Evolutionary conservation across 1,140 invertebrate species (phyloP), one percentile per base, ranked within the genome.

Genomic region (Dendroctonus valens): DNA sequence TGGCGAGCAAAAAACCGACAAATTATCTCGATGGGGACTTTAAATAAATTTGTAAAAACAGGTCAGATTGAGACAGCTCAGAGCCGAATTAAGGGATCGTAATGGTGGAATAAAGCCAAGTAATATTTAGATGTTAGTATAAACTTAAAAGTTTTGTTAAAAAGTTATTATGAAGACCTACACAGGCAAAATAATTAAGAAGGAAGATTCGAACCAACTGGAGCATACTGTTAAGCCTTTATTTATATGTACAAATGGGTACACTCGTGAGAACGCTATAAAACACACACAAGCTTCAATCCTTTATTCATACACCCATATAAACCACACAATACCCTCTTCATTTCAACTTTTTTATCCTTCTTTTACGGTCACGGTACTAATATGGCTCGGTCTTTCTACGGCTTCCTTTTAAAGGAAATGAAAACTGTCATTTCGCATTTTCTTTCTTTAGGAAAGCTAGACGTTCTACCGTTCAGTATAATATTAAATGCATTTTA

Each of bases 391-490:
- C 40, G 42, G 12, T 46, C 12, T 12, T 46, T 46, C 42, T 46
- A 46, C 6, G 41, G 44, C 57, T 59, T 59, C 46, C 57, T 59
- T 59, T 59, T 48, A 59, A 49, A 59, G 42, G 41, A 59, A 48
- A 46, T 59, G 42, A 59, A 59, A 59, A 58, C 52, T 37, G 14
- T 38, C n/a, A n/a, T 15, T 14, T 38, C 11, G 38, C 14, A 26
- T 26, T 26, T 26, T 26, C 51, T 53, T 53, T 15, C 11, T 7
- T 26, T 37, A 53, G 14, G 14, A 53, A 53, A 53, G 11, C 11
- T 48, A 4, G 11, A 11, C 11, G 46, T 11, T 5, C 46, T 48
- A 11, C 14, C 11, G 11, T 48, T 5, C 46, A 11, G 11, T 48
- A n/a, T 48, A 48, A 48, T 48, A 48, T 48, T 48, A n/a, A n/a